These are phyloP conservation scores for Stenotaenia linearis DNA, from an alignment of 2,888 invertebrate genomes.

Conservation along the genomic window DNA sequence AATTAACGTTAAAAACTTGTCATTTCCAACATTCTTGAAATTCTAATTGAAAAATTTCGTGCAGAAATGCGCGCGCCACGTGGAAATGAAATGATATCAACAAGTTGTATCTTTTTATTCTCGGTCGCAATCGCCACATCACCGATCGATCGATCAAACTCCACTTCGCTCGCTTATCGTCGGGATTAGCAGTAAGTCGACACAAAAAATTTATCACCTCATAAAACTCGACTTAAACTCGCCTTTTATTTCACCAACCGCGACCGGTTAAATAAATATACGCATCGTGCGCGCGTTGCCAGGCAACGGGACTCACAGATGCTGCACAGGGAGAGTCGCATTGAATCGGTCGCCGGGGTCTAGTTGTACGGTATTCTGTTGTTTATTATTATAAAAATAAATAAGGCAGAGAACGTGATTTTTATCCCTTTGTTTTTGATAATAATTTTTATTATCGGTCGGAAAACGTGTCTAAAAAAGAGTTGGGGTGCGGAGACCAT, in stretches of 20 bases:
- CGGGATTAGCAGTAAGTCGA: background rate
- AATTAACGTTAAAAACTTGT: too few relatives aligned
- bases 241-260: background rate
- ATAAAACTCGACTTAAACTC: background rate
- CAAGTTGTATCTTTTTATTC: background rate
- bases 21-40: too few relatives aligned
- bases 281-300: background rate
- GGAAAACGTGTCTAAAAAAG: too few relatives aligned
- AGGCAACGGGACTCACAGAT: too few relatives aligned
- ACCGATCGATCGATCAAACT: background rate
- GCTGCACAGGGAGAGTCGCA: too few relatives aligned
- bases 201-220: background rate
- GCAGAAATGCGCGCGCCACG: background rate
- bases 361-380: too few relatives aligned
- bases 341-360: too few relatives aligned
- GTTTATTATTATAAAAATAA: too few relatives aligned
- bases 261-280: background rate
- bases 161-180: background rate
- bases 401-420: too few relatives aligned
- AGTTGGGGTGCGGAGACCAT: too few relatives aligned
- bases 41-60: background rate
- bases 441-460: too few relatives aligned
- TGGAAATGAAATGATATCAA: background rate
- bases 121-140: background rate
- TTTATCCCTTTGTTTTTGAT: too few relatives aligned